Evolutionary conservation across 2,797 vertebrate genomes (phyloP), one percentile per base, ranked within the genome.

Genomic region (Leptoclinus maculatus): DNA sequence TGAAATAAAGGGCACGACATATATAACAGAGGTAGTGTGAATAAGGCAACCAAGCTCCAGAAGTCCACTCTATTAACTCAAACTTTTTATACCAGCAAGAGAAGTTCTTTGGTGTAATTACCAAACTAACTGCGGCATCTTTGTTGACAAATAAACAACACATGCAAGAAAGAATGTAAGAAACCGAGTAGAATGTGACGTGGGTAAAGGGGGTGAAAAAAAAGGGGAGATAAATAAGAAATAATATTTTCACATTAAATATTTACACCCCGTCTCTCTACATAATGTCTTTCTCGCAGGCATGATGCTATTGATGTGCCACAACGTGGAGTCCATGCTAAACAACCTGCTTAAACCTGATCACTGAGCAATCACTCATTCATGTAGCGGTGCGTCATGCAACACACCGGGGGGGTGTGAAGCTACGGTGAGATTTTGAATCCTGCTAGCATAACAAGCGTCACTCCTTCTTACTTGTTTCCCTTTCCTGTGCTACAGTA

Each of bases 351-450:
- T 56, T 25, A 76, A 82, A 66, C 12, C 12, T 27, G 60, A 65
- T 29, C 39, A 69, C 0, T 58, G 41, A 72, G 34, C 56, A 78
- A 66, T 70, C 49, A 71, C 74, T 34, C 19, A 58, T 27, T 57
- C 7, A 67, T 69, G 58, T 21, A 36, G 7, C 36, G 39, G 58
- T 41, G 21, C 17, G 19, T 41, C 49, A 14, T 32, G 70, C n/a
- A 71, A 36, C 65, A 71, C 10, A 41, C 27, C 43, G 57, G 13
- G 38, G 57, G 13, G 38, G 38, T 23, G 60, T 34, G 39, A 76
- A 64, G 59, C 76, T 68, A 38, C 64, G 80, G 65, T 60, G 39
- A 60, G 43, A 79, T 83, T 78, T 74, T 29, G 69, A 77, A 85
- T 29, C 49, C 74, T 64, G 70, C 59, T 79, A 56, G 78, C 1